Evolutionary conservation across 2,113 vertebrate genomes (phyloP), one percentile per base, ranked within the genome.

Genomic region (Turnix velox): DNA sequence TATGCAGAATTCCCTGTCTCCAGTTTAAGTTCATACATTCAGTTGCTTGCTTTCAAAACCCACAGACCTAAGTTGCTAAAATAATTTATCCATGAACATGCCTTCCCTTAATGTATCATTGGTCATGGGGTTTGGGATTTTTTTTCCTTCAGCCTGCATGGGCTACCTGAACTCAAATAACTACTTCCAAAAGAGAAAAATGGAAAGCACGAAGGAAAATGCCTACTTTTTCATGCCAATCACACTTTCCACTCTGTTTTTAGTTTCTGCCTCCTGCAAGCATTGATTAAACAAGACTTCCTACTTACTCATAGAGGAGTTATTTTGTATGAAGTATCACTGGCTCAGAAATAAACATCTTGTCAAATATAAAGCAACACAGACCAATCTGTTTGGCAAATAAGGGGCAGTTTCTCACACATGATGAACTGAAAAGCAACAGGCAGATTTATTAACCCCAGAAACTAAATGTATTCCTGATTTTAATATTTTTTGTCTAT

Each of bases 331-430:
- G 37, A n/a, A 65, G 39, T 57, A 87, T 62, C 22, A 7, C 31
- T 65, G 61, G 24, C 51, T 87, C 59, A 76, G 57, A 91, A 92
- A 80, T 66, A 82, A 93, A 87, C 49, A 73, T 42, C 46, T 79
- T 91, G 76, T 74, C 57, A 81, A 73, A 90, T 20, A 80, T 51
- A 95, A 93, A 88, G 73, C 40, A 92, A 73, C 68, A 81, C 18
- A 84, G 51, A 78, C 33, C 42, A 57, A 84, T 88, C 81, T 88
- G 86, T 81, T 93, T 63, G 87, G 57, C 65, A 71, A 43, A 31
- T 88, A 16, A 71, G 4, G 18, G n/a, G 13, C 1, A 14, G 30
- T 30, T 91, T 85, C 79, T 69, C 81, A 43, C 25, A 85, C 45
- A 49, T 25, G 55, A 74, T 49, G 33, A 95, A 80, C 65, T 79